Conservation (phyloP, 92 coral and sea anemone species). For the Epizoanthus illoricatus region DNA sequence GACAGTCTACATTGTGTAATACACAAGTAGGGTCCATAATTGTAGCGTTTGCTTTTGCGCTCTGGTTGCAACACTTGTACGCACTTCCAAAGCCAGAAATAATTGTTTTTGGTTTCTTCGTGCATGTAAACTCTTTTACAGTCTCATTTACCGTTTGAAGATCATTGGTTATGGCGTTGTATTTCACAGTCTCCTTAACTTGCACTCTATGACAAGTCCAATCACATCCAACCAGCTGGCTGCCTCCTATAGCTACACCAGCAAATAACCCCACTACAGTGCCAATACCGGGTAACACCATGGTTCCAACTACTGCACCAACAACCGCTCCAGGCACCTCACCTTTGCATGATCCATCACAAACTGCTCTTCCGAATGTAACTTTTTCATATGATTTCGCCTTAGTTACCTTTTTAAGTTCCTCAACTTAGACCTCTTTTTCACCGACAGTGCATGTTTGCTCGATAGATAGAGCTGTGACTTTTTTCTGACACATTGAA, state of each 20-base stretch:
- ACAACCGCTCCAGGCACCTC: too few species aligned
- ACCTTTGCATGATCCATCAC: not conserved
- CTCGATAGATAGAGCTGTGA: not conserved
- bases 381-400: not conserved
- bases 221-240: not conserved
- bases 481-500: slow-evolving; percentile 20
- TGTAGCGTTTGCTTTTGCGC: not conserved
- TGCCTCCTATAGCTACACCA: too few species aligned
- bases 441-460: slow-evolving; percentile 9
- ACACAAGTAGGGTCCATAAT: slow-evolving; percentile 51
- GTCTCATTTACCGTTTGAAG: not conserved
- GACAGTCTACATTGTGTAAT: slow-evolving; percentile 30
- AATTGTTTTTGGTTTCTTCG: not conserved
- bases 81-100: slow-evolving; percentile 21
- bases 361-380: not conserved
- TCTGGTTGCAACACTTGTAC: slow-evolving; percentile 31
- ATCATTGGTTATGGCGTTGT: not conserved
- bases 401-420: not conserved
- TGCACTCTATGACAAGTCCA: not conserved
- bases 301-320: too few species aligned
- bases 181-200: not conserved
- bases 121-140: slow-evolving; percentile 9
- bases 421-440: not conserved
- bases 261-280: too few species aligned
- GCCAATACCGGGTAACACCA: too few species aligned